Evolutionary conservation across 2,888 invertebrate species (phyloP).

Genomic region (Busseola fusca): DNA sequence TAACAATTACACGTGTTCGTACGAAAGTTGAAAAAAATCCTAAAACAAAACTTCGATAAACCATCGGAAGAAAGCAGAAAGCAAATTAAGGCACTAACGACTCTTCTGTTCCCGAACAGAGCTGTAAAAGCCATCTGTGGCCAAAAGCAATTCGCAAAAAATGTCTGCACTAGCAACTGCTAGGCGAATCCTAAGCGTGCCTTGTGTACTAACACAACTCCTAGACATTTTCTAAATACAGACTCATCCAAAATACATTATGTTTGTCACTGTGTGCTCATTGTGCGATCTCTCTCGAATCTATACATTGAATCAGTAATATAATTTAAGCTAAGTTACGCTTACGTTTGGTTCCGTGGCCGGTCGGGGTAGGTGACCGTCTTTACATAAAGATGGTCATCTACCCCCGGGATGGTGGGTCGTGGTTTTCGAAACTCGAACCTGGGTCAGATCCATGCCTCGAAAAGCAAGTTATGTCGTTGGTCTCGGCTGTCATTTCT

Average conservation of each 20-base stretch:
- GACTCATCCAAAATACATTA: too few species aligned
- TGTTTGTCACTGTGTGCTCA: not conserved
- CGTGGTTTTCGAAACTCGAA: too few species aligned
- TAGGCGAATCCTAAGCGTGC: not conserved
- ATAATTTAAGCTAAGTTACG: not conserved
- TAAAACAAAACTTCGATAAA: conserved; percentile 31
- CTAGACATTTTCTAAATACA: not conserved
- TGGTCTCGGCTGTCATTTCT: not conserved
- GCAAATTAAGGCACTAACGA: conserved; percentile 41
- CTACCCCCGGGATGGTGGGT: too few species aligned
- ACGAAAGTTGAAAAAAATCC: not conserved
- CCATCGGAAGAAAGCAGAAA: conserved; percentile 39
- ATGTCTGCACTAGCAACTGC: conserved; percentile 9
- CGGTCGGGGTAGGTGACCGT: not conserved
- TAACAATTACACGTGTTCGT: not conserved
- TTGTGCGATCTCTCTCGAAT: not conserved
- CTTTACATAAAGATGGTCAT: too few species aligned
- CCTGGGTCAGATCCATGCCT: too few species aligned
- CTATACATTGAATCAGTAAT: not conserved
- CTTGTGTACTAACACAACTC: conserved; percentile 4
- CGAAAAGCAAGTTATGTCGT: not conserved
- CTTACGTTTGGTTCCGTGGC: not conserved
- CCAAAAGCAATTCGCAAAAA: conserved; percentile 32
- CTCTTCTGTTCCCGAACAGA: conserved; percentile 29
- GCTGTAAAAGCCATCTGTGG: conserved; percentile 44